phyloP scores from a whole-genome alignment of 30 jellyfish, hydroid and myxozoan species.

The Nemopilema nomurai region DNA sequence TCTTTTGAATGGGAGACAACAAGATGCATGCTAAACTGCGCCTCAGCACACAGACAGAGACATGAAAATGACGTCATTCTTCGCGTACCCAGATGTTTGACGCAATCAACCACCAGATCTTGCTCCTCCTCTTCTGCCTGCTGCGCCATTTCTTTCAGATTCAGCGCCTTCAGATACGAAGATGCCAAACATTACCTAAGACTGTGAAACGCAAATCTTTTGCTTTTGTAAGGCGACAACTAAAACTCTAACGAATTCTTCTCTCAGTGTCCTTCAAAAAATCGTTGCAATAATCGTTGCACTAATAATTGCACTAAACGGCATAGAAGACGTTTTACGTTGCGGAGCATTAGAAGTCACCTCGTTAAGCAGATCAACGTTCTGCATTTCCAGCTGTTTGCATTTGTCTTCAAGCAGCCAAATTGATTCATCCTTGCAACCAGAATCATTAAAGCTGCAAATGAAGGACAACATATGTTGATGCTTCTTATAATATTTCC shows the following conservation, averaged over 20 bases:
- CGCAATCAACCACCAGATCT: conserved; percentile 81
- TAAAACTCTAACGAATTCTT: too few relatives aligned
- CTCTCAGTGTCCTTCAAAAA: too few relatives aligned
- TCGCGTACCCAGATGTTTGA: conserved; percentile 67
- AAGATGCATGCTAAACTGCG: too few relatives aligned
- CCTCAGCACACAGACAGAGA: not conserved
- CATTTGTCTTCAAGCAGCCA: conserved; percentile 61
- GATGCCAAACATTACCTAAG: too few relatives aligned
- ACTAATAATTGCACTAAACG: too few relatives aligned
- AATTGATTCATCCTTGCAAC: conserved; percentile 81
- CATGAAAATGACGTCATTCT: not conserved
- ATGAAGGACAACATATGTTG: too few relatives aligned
- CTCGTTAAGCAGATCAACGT: conserved; percentile 69
- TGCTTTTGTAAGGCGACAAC: too few relatives aligned
- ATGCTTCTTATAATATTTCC: too few relatives aligned
- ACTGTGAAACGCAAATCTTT: not conserved
- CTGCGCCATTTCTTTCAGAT: conserved; percentile 54
- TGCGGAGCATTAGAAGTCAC: too few relatives aligned
- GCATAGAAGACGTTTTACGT: too few relatives aligned
- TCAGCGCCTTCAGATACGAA: conserved; percentile 63
- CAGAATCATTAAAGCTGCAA: conserved; percentile 24
- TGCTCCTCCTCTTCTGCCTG: conserved; percentile 82
- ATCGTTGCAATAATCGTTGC: too few relatives aligned
- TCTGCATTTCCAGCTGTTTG: conserved; percentile 62
- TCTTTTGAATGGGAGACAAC: too few relatives aligned